These are phyloP conservation scores for Parauchenoglanis punctatus DNA, from an alignment of 2,797 vertebrate genomes.

Conservation along the genomic window DNA sequence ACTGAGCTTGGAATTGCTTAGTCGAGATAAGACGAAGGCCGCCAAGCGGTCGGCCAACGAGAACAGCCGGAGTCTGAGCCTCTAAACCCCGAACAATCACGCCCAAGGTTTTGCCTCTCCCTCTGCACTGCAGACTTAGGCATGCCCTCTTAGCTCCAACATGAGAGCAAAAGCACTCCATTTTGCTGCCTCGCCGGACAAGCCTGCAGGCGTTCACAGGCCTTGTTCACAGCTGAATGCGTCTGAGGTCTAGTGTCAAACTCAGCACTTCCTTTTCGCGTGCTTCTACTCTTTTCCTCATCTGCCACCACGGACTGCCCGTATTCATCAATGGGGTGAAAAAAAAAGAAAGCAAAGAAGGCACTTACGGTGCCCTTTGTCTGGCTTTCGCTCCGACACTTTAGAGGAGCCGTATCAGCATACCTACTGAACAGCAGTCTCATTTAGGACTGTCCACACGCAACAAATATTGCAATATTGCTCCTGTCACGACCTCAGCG, in stretches of 20 bases:
- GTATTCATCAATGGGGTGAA: constrained; percentile 10
- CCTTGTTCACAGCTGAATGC: constrained; percentile 39
- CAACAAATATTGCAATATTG: constrained; percentile 41
- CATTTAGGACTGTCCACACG: constrained; percentile 38
- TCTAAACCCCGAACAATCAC: constrained; percentile 9
- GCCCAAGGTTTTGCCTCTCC: constrained; percentile 13
- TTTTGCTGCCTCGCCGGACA: constrained; percentile 39
- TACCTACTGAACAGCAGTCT: constrained; percentile 1
- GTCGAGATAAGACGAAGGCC: constrained; percentile 24
- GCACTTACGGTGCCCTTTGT: background rate
- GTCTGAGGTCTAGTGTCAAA: constrained; percentile 31
- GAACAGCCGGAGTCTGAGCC: constrained; percentile 24
- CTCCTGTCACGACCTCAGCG: constrained; percentile 29
- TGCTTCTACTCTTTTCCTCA: background rate
- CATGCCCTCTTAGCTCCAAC: constrained; percentile 25
- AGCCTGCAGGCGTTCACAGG: constrained; percentile 32
- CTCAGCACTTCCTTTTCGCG: constrained; percentile 43
- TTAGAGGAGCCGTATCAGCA: background rate
- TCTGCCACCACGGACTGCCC: background rate
- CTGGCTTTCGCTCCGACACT: background rate
- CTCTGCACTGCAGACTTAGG: constrained; percentile 31
- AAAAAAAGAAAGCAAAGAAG: background rate
- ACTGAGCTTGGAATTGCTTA: constrained; percentile 35
- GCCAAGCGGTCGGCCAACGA: constrained; percentile 13
- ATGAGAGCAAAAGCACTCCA: constrained; percentile 9